Evolutionary conservation across 2,797 vertebrate genomes (phyloP), one percentile per base, ranked within the genome.

Genomic region (Channa striata): DNA sequence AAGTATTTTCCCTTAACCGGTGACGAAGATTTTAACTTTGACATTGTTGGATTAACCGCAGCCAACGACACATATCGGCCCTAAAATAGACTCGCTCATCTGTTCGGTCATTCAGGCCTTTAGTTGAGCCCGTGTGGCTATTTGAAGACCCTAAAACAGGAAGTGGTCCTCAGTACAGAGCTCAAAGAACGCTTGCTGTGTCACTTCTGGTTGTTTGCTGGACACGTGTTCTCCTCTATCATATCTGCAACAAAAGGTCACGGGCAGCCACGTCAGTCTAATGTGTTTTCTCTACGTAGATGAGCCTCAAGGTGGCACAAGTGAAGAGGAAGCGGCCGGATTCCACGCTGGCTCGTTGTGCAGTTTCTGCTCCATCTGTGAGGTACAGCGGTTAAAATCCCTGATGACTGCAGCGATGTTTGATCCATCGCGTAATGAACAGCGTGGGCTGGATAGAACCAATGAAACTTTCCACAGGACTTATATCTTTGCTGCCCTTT

Each of bases 341-440:
- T 94, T 92, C 85, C 90, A 71, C 10, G 65, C 89, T 0, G 90
- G 91, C 53, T 95, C 93, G 2, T 25, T 93, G 68, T 95, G 94
- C 16, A 80, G 85, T 0, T 46, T 93, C 63, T 94, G 94, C 80
- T 67, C 93, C 48, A 69, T 92, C 74, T 94, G 93, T 68, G 72
- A 92, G 91, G 94, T 95, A 92, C 63, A 39, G 16, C 16, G 1
- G 37, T 8, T 11, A 7, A 30, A 30, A 30, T 30, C 25, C 4
- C 6, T 4, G 6, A 30, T 30, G 1, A 13, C 36, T 36, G 6
- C 8, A 16, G 8, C 16, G 14, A 42, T 17, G 16, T 42, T 2
- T 42, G n/a, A n/a, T n/a, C n/a, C n/a, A n/a, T n/a, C n/a, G n/a
- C n/a, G n/a, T n/a, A n/a, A n/a, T n/a, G n/a, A n/a, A n/a, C n/a